Evolutionary conservation across 2,888 invertebrate species (phyloP).

Genomic region (Hydroisotoma schaefferi): DNA sequence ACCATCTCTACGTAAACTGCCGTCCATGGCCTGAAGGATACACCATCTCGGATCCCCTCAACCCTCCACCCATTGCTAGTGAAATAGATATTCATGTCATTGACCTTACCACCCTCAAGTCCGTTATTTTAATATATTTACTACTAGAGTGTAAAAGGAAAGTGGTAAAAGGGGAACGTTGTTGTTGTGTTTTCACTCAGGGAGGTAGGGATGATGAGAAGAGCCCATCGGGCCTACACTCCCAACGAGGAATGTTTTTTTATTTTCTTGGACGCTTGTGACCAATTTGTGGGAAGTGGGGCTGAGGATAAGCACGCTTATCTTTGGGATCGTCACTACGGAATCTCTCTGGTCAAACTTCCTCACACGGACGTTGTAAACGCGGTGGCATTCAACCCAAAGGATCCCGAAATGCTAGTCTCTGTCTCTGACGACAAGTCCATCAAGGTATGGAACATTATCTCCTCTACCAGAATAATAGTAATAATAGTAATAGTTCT

Average conservation of each 20-base stretch:
- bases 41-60: constrained; percentile 68
- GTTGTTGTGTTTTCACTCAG: constrained; percentile 18
- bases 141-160: not conserved
- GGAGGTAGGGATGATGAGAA: constrained; percentile 69
- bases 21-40: constrained; percentile 75
- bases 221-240: constrained; percentile 76
- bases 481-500: not conserved
- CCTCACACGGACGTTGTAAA: constrained; percentile 77
- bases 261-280: constrained; percentile 76
- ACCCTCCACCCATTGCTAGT: constrained; percentile 79
- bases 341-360: constrained; percentile 68
- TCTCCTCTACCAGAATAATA: not conserved
- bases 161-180: not conserved
- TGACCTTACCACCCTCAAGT: constrained; percentile 68
- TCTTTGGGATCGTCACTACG: constrained; percentile 80
- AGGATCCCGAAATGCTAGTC: constrained; percentile 73
- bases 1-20: constrained; percentile 74
- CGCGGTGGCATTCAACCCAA: constrained; percentile 78
- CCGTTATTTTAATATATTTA: not conserved
- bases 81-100: constrained; percentile 84
- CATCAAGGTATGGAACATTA: constrained; percentile 59
- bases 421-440: constrained; percentile 77
- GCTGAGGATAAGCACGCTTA: constrained; percentile 72
- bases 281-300: constrained; percentile 79
- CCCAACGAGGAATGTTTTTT: constrained; percentile 81